These are phyloP conservation scores for Babyrousa celebensis DNA, from an alignment of 2,797 vertebrate species.

Conservation along the genomic window DNA sequence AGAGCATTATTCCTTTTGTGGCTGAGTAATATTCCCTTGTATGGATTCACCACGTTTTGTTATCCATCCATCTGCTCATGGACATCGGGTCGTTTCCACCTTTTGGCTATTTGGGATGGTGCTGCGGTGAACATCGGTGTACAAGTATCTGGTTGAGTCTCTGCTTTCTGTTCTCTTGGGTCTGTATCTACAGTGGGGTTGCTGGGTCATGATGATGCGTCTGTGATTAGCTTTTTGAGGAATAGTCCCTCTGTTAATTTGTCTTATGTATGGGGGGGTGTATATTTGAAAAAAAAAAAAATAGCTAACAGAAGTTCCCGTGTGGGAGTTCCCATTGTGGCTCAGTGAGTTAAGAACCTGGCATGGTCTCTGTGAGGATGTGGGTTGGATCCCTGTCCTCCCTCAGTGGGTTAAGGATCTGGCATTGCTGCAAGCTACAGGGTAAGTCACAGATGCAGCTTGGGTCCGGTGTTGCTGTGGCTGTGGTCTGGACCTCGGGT, in stretches of 20 bases:
- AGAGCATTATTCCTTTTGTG: neutral
- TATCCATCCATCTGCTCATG: too few species aligned
- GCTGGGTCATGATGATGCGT: neutral
- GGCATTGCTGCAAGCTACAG: too few species aligned
- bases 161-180: neutral
- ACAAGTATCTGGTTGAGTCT: rapidly evolving
- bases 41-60: rapidly evolving
- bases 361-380: too few species aligned
- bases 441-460: too few species aligned
- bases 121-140: rapidly evolving
- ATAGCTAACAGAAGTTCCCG: neutral
- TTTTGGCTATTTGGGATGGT: neutral
- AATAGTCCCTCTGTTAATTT: neutral
- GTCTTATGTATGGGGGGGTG: neutral
- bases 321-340: too few species aligned
- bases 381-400: too few species aligned
- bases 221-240: neutral
- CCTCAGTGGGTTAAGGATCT: too few species aligned
- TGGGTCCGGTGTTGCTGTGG: too few species aligned
- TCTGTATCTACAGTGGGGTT: neutral
- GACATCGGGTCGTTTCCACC: neutral
- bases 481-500: too few species aligned
- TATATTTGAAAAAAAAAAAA: neutral
- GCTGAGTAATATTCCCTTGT: neutral
- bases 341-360: too few species aligned